A percentile compares a stretch with the other conserved stretches of the same genome.
phyloP scores from a whole-genome alignment of 1,140 invertebrate species.

The Drosophila burlai region DNA sequence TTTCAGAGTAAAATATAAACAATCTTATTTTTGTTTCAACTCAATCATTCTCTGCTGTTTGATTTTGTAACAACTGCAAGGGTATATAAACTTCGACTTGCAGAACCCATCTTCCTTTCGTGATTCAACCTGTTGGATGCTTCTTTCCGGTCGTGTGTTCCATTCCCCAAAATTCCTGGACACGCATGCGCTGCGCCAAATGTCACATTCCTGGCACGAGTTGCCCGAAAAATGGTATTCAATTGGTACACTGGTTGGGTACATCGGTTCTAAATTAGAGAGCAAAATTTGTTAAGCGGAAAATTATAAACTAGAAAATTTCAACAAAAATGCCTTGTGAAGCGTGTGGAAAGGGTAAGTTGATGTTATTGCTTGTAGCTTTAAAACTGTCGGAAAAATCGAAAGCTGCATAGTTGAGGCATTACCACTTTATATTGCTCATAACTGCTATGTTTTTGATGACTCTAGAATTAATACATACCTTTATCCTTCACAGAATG shows the following conservation, averaged over 20 bases:
- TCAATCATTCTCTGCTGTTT: too few relatives aligned
- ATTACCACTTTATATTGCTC: neutral
- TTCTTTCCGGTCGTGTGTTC: constrained; percentile 1
- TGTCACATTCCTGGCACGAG: constrained; percentile 13
- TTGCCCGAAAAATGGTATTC: constrained; percentile 4
- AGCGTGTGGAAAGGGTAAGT: constrained; percentile 72
- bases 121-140: constrained; percentile 14
- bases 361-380: neutral
- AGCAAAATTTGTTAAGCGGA: neutral
- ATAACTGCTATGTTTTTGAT: neutral
- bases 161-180: neutral
- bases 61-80: neutral
- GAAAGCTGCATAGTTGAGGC: neutral
- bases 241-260: neutral
- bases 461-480: neutral
- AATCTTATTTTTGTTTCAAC: neutral
- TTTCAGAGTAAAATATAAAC: neutral
- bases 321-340: constrained; percentile 69
- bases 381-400: neutral
- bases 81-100: neutral
- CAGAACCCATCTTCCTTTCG: neutral
- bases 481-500: constrained; percentile 81
- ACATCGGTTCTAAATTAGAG: constrained; percentile 6
- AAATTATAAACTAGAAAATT: constrained; percentile 8
- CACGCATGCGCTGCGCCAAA: constrained; percentile 46